Evolutionary conservation across 2,888 invertebrate species (phyloP).

Genomic region (Argynnis bischoffii): DNA sequence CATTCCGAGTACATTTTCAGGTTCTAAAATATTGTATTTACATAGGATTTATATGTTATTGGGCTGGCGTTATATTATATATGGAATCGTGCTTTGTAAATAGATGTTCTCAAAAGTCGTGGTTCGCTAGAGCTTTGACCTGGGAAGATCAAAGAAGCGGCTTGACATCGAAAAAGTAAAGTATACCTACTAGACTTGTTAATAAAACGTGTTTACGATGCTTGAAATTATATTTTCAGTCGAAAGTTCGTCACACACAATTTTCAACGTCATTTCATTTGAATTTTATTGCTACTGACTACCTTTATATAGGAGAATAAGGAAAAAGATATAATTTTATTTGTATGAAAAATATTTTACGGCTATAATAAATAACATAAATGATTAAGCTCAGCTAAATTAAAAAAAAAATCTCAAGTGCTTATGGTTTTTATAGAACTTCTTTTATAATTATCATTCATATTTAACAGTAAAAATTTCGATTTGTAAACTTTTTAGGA

Average conservation of each 20-base stretch:
- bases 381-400: too few species aligned
- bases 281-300: neutral
- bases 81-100: conserved; percentile 77
- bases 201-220: conserved; percentile 18
- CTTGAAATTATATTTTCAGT: conserved; percentile 24
- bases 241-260: conserved; percentile 19
- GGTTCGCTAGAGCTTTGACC: conserved; percentile 68
- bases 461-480: neutral
- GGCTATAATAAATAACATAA: too few species aligned
- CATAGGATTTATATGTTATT: conserved; percentile 72
- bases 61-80: conserved; percentile 77
- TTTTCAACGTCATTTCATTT: conserved; percentile 31
- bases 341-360: too few species aligned
- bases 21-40: conserved; percentile 74
- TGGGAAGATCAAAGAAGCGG: conserved; percentile 51
- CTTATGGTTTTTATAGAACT: too few species aligned
- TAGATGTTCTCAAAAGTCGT: conserved; percentile 73
- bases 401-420: too few species aligned
- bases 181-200: conserved; percentile 30
- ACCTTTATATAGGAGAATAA: too few species aligned
- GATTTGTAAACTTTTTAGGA: conserved; percentile 49
- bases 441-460: neutral
- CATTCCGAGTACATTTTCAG: conserved; percentile 46
- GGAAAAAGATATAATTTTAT: too few species aligned
- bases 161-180: conserved; percentile 51